A percentile compares a stretch with the other conserved stretches of the same genome.
Conservation (phyloP, 2,113 vertebrate genomes). For the Pseudorhombus dupliciocellatus region DNA sequence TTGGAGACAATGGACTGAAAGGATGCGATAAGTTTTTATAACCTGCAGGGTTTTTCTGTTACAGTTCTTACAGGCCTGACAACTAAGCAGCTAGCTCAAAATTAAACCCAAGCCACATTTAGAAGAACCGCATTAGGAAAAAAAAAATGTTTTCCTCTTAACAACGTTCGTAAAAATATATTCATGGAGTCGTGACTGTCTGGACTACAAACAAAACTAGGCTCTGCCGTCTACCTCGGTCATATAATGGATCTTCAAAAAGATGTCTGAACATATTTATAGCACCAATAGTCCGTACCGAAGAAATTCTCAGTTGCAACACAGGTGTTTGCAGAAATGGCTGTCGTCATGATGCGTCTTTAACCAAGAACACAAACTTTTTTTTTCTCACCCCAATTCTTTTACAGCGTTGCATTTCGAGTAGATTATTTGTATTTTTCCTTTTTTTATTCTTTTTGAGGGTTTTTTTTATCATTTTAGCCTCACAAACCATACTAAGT, state of each 20-base stretch:
- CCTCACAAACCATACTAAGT: constrained; percentile 84
- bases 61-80: constrained; percentile 47
- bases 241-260: constrained; percentile 84
- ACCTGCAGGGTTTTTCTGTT: constrained; percentile 28
- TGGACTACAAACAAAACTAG: constrained; percentile 81
- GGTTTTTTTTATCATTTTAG: constrained; percentile 50
- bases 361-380: constrained; percentile 36
- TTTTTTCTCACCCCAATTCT: constrained; percentile 27
- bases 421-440: constrained; percentile 59
- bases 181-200: constrained; percentile 80
- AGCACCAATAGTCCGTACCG: constrained; percentile 77
- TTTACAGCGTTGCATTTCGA: constrained; percentile 69
- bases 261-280: constrained; percentile 75
- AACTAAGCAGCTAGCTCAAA: constrained; percentile 55
- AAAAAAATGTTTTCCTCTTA: constrained; percentile 44
- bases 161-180: constrained; percentile 42
- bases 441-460: constrained; percentile 19
- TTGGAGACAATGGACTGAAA: constrained; percentile 28
- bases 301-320: constrained; percentile 56
- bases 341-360: constrained; percentile 43
- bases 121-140: constrained; percentile 77
- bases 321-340: constrained; percentile 60
- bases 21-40: constrained; percentile 22
- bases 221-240: constrained; percentile 74
- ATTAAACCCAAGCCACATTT: constrained; percentile 79